Percentiles rank a stretch among this genome's conserved stretches.
These are phyloP conservation scores for Zonitis immaculata DNA, from an alignment of 2,888 invertebrate genomes.

Conservation along the genomic window DNA sequence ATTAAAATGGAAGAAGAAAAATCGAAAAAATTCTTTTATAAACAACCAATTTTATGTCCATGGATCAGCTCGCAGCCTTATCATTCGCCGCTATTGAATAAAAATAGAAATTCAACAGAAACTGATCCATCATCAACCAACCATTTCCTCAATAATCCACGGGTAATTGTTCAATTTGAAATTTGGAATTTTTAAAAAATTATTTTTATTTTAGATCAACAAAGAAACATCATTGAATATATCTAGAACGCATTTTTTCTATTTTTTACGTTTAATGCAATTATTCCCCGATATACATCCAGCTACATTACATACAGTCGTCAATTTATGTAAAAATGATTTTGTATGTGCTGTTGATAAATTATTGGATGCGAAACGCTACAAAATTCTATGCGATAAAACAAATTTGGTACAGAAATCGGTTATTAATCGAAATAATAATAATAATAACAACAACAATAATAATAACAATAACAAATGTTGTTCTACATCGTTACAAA, in stretches of 20 bases:
- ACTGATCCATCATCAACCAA: slow-evolving; percentile 11
- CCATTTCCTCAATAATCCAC: slow-evolving; percentile 14
- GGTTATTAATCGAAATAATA: not conserved
- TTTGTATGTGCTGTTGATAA: slow-evolving; percentile 46
- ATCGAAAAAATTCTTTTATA: slow-evolving; percentile 24
- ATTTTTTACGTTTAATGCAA: slow-evolving; percentile 46
- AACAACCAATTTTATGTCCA: slow-evolving; percentile 34
- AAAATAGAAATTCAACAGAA: slow-evolving; percentile 26
- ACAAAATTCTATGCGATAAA: slow-evolving; percentile 27
- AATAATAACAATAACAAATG: too few relatives aligned
- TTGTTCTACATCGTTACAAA: not conserved
- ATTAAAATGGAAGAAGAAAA: slow-evolving; percentile 23
- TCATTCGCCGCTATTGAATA: slow-evolving; percentile 29
- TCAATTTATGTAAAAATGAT: slow-evolving; percentile 43
- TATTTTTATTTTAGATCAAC: slow-evolving; percentile 5
- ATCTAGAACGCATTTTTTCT: slow-evolving; percentile 33
- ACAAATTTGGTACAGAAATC: slow-evolving; percentile 14
- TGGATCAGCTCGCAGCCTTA: slow-evolving; percentile 36
- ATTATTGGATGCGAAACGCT: slow-evolving; percentile 42
- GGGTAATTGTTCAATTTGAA: slow-evolving; percentile 10
- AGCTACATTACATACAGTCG: slow-evolving; percentile 44
- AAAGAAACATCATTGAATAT: slow-evolving; percentile 9
- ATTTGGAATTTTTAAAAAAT: not conserved
- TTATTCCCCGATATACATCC: slow-evolving; percentile 47
- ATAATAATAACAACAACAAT: too few relatives aligned